Percentiles rank a stretch among this genome's conserved stretches.
These are phyloP conservation scores for Amphiprion clarkii DNA, from an alignment of 2,797 vertebrate genomes.

Conservation along the genomic window DNA sequence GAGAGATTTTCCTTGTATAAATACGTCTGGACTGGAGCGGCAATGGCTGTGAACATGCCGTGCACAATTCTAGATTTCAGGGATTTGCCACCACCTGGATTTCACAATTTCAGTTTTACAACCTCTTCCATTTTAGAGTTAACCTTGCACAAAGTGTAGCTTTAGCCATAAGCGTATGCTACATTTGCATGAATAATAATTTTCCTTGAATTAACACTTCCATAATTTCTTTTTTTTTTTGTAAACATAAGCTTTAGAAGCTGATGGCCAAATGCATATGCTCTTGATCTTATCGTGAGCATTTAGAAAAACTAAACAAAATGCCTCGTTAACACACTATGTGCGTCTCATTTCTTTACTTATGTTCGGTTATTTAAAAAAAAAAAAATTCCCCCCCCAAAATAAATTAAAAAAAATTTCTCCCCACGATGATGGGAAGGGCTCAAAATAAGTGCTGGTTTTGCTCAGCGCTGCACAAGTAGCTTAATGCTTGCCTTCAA, in stretches of 20 bases:
- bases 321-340: constrained; percentile 84
- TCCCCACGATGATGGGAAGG: constrained; percentile 88
- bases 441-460: constrained; percentile 96
- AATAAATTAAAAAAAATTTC: constrained; percentile 78
- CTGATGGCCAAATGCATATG: constrained; percentile 92
- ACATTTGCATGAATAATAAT: constrained; percentile 80
- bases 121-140: constrained; percentile 73
- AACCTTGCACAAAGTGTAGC: constrained; percentile 88
- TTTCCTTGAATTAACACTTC: constrained; percentile 77
- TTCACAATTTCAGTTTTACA: constrained; percentile 75
- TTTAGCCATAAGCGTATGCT: constrained; percentile 85
- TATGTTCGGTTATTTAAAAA: constrained; percentile 59
- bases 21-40: constrained; percentile 91
- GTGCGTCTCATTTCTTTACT: constrained; percentile 83
- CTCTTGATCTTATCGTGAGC: constrained; percentile 88
- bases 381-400: constrained; percentile 17
- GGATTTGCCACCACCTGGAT: constrained; percentile 86
- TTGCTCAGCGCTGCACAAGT: constrained; percentile 82
- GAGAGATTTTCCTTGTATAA: constrained; percentile 89
- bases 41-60: constrained; percentile 91
- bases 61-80: constrained; percentile 89
- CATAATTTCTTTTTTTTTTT: constrained; percentile 59
- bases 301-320: constrained; percentile 75
- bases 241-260: constrained; percentile 94
- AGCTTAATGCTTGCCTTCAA: constrained; percentile 89